Evolutionary conservation across 2,113 vertebrate species (phyloP).

Genomic region (Phycodurus eques): DNA sequence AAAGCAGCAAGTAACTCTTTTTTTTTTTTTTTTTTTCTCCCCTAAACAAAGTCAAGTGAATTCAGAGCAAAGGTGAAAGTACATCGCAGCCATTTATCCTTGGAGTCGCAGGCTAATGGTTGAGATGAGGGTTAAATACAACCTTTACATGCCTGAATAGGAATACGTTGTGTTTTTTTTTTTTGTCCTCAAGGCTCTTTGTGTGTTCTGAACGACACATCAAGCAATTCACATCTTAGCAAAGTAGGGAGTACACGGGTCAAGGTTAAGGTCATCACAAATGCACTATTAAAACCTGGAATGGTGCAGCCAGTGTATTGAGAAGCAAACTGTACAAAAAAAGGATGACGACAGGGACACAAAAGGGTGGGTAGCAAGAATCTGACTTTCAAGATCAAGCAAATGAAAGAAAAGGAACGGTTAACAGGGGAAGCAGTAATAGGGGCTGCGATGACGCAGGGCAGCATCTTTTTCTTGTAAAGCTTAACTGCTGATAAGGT

Average conservation of each 20-base stretch:
- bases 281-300: constrained; percentile 48
- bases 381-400: constrained; percentile 22
- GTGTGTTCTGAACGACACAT: constrained; percentile 41
- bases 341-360: constrained; percentile 40
- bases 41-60: constrained; percentile 32
- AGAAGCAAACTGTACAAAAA: constrained; percentile 54
- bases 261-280: constrained; percentile 61
- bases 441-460: background rate
- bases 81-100: constrained; percentile 38
- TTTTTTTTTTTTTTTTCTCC: constrained; percentile 10
- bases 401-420: constrained; percentile 11
- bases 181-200: constrained; percentile 48
- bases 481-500: constrained; percentile 38
- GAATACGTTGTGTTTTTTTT: constrained; percentile 50
- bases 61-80: constrained; percentile 18
- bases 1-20: constrained; percentile 30
- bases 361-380: constrained; percentile 38
- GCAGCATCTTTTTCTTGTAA: constrained; percentile 27
- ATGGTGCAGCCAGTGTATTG: constrained; percentile 53
- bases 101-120: constrained; percentile 29
- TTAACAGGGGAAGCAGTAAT: background rate
- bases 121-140: constrained; percentile 20
- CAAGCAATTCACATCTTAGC: constrained; percentile 12
- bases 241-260: constrained; percentile 23
- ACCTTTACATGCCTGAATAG: constrained; percentile 58